phyloP scores from a whole-genome alignment of 64 coral and sea anemone genomes.

The Platygyra sinensis region DNA sequence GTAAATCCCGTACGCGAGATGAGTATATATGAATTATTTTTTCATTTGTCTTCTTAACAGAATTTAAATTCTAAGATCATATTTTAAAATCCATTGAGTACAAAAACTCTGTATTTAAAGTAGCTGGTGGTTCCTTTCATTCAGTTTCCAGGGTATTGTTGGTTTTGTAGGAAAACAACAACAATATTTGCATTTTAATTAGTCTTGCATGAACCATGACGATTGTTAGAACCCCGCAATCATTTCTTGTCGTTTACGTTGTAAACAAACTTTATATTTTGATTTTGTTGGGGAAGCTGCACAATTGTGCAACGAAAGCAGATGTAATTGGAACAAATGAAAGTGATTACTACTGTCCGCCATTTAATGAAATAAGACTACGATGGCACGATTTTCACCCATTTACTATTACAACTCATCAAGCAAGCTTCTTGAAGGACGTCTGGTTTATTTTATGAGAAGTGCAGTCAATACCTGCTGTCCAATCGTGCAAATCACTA shows the following conservation, averaged over 20 bases:
- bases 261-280: not conserved
- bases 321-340: too few species aligned
- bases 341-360: not conserved
- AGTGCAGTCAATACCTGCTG: not conserved
- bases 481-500: not conserved
- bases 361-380: not conserved
- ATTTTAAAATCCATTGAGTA: too few species aligned
- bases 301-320: not conserved
- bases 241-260: not conserved
- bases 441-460: not conserved
- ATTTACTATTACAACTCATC: conserved; percentile 17
- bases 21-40: too few species aligned
- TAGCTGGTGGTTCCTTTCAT: not conserved
- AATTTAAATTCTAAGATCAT: too few species aligned
- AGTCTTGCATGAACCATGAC: not conserved
- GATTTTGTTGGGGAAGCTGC: not conserved
- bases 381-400: not conserved
- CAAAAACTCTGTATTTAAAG: not conserved
- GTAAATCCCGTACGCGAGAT: too few species aligned
- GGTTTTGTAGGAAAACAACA: not conserved
- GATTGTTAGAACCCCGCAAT: too few species aligned
- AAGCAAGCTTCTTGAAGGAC: conserved; percentile 3
- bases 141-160: not conserved
- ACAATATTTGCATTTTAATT: not conserved
- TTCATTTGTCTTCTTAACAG: too few species aligned